These are phyloP conservation scores for Corapipo altera DNA, from an alignment of 2,113 vertebrate genomes.

Conservation along the genomic window DNA sequence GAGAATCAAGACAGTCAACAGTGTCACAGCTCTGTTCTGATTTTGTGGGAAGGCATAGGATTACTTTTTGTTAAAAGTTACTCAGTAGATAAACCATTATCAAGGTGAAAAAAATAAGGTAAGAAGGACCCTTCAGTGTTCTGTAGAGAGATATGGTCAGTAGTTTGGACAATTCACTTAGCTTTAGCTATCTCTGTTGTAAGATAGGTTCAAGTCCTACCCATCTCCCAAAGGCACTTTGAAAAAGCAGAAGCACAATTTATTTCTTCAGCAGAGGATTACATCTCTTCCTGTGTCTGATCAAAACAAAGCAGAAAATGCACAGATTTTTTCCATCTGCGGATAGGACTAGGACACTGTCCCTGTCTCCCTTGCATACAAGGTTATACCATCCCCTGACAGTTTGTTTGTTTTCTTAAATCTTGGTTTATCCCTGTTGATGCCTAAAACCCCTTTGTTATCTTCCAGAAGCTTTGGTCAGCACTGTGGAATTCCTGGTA, in stretches of 20 bases:
- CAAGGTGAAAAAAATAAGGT: not conserved
- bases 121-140: not conserved
- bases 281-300: not conserved
- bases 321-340: not conserved
- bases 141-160: not conserved
- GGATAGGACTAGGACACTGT: not conserved
- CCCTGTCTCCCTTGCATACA: not conserved
- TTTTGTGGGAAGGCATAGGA: not conserved
- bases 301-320: not conserved
- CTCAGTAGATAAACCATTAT: not conserved
- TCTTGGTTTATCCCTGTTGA: not conserved
- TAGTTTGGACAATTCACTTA: not conserved
- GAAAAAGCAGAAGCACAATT: not conserved
- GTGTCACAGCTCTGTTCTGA: not conserved
- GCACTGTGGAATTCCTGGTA: constrained; percentile 60
- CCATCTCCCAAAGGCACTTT: not conserved
- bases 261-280: not conserved
- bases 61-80: not conserved
- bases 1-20: not conserved
- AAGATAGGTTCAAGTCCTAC: not conserved
- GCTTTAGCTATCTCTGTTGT: not conserved
- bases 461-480: constrained; percentile 35
- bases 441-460: not conserved
- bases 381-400: not conserved
- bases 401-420: not conserved